phyloP scores from a whole-genome alignment of 2,888 invertebrate genomes.

The Parnassius mnemosyne region DNA sequence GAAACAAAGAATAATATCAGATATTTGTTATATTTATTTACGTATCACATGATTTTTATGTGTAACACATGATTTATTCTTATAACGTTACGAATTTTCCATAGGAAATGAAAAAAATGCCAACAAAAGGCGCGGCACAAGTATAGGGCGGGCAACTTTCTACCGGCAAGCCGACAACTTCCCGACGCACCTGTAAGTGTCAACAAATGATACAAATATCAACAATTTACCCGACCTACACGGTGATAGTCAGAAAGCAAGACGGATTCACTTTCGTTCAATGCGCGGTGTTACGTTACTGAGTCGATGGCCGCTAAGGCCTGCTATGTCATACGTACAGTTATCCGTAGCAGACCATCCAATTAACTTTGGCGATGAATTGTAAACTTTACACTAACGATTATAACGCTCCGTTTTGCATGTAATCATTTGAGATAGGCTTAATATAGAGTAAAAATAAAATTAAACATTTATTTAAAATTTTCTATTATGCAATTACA shows the following conservation, averaged over 20 bases:
- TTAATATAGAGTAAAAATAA: too few species aligned
- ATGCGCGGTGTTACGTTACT: slow-evolving; percentile 43
- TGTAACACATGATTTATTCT: too few species aligned
- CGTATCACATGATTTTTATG: too few species aligned
- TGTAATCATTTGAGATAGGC: too few species aligned
- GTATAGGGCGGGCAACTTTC: slow-evolving; percentile 43
- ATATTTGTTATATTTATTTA: too few species aligned
- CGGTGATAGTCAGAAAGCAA: slow-evolving; percentile 66
- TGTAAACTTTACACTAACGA: neutral
- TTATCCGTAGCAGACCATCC: neutral
- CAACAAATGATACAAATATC: slow-evolving; percentile 43
- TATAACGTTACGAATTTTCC: too few species aligned
- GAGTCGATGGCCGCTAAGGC: slow-evolving; percentile 46
- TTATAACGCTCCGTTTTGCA: too few species aligned
- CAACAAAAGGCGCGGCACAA: neutral
- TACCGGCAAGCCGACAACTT: slow-evolving; percentile 44
- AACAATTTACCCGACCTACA: slow-evolving; percentile 45
- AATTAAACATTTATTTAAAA: too few species aligned
- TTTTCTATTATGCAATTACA: too few species aligned
- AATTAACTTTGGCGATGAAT: neutral
- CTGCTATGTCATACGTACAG: slow-evolving; percentile 11
- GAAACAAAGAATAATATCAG: too few species aligned
- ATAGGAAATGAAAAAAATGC: too few species aligned
- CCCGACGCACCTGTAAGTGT: slow-evolving; percentile 30
- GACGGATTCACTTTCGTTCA: slow-evolving; percentile 67